Base-by-base conservation (phyloP, 2,797 vertebrate species). In the Pyrocephalus nanus region DNA sequence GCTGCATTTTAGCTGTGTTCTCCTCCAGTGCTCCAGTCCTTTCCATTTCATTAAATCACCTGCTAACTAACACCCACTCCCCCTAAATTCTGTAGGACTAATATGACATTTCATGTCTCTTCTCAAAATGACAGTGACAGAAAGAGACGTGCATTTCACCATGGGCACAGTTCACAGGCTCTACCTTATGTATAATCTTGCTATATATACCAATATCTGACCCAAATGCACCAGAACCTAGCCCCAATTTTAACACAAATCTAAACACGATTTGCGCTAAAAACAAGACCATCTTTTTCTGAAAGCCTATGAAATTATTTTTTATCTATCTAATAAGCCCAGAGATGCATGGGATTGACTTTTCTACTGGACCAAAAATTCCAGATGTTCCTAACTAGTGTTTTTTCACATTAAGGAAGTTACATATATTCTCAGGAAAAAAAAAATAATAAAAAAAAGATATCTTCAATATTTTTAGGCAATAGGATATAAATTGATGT, bases 21-120 rank as follows among this genome's bases (percentile, higher is more conserved):
- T 93, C n/a, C 29, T 55, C 29, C 19, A 80, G 48, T 60, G 51
- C 34, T 55, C 26, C 71, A 76, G 23, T 50, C 72, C 65, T 80
- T 94, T 93, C 45, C 6, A 8, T 90, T 91, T 83, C 65, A 79
- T 77, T 92, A 91, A 86, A 93, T 83, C 79, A 86, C 47, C 69
- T 89, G 50, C 47, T 86, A 90, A 72, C 29, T 88, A 85, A 90
- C 61, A 86, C 54, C 30, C 36, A 70, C 48, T 62, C 32, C 40
- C 25, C 16, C 47, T 71, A 88, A 86, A 57, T 66, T 77, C 61
- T 67, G 57, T 78, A 45, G 32, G 42, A 73, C 48, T 94, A 76
- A 53, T 64, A 71, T 54, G 72, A 85, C 84, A 93, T 91, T 89
- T 76, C 0, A 0, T 57, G 34, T 93, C 65, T 77, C 26, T 60